Percentiles rank a stretch among this genome's conserved stretches.
These are phyloP conservation scores for Theretra japonica DNA, from an alignment of 2,888 invertebrate genomes.

Conservation along the genomic window DNA sequence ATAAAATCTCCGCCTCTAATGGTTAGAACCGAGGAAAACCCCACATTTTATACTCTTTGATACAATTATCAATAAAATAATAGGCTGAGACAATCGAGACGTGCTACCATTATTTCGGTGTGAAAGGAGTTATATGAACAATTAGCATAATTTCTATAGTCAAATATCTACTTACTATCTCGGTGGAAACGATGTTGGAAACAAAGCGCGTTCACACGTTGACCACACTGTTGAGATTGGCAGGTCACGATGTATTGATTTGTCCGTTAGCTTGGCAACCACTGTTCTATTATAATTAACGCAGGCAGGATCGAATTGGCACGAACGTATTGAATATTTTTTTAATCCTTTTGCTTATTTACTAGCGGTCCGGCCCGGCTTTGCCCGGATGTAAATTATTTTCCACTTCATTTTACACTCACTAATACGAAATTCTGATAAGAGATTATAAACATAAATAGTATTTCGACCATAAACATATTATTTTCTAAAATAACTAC, in stretches of 20 bases:
- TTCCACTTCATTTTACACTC: no score
- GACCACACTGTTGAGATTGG: background rate
- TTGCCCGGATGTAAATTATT: no score
- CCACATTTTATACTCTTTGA: background rate
- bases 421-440: no score
- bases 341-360: background rate
- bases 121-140: background rate
- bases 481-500: no score
- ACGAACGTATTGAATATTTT: no score
- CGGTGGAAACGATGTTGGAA: background rate
- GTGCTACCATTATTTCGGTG: background rate
- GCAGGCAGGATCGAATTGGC: background rate
- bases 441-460: no score
- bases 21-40: background rate
- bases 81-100: background rate
- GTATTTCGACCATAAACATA: no score
- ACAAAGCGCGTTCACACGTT: background rate
- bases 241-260: background rate
- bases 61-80: background rate
- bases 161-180: background rate
- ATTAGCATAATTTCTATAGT: conserved; percentile 14
- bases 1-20: background rate
- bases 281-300: background rate
- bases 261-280: background rate
- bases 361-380: no score